phyloP scores from a whole-genome alignment of 1,140 invertebrate species.

The Phortica variegata region DNA sequence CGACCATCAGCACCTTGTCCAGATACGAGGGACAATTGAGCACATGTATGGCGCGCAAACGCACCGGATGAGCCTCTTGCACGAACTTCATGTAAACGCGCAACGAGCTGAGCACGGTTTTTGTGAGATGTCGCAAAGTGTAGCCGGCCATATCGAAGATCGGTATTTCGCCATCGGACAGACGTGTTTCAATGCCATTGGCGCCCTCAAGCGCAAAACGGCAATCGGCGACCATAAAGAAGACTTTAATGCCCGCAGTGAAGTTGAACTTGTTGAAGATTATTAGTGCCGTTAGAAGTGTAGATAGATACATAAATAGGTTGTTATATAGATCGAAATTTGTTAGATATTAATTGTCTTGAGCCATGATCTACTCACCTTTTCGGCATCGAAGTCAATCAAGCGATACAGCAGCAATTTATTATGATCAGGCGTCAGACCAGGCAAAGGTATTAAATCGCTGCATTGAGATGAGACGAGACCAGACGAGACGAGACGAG shows the following conservation, averaged over 20 bases:
- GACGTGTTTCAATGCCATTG: slow-evolving; percentile 52
- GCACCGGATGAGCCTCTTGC: slow-evolving; percentile 74
- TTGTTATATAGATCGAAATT: not conserved
- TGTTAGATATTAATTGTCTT: not conserved
- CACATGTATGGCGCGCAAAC: slow-evolving; percentile 73
- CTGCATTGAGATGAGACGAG: no score
- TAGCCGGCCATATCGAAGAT: slow-evolving; percentile 70
- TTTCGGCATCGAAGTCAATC: slow-evolving; percentile 62
- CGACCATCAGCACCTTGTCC: slow-evolving; percentile 64
- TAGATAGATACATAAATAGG: not conserved
- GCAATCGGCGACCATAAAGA: slow-evolving; percentile 70
- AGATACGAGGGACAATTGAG: slow-evolving; percentile 67
- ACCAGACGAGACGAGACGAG: no score
- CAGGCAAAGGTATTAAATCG: slow-evolving; percentile 61
- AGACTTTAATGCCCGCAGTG: slow-evolving; percentile 67
- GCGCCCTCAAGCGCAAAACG: slow-evolving; percentile 59
- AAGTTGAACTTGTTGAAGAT: slow-evolving; percentile 62
- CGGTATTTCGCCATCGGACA: slow-evolving; percentile 66
- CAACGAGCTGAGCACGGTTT: slow-evolving; percentile 64
- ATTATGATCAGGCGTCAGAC: slow-evolving; percentile 61
- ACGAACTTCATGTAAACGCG: slow-evolving; percentile 70
- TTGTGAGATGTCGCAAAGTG: slow-evolving; percentile 64
- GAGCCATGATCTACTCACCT: slow-evolving; percentile 26
- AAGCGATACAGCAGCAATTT: slow-evolving; percentile 66
- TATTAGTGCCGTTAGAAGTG: not conserved